Conservation (phyloP, 2,888 invertebrate species). For the Drosophila neonasuta region DNA sequence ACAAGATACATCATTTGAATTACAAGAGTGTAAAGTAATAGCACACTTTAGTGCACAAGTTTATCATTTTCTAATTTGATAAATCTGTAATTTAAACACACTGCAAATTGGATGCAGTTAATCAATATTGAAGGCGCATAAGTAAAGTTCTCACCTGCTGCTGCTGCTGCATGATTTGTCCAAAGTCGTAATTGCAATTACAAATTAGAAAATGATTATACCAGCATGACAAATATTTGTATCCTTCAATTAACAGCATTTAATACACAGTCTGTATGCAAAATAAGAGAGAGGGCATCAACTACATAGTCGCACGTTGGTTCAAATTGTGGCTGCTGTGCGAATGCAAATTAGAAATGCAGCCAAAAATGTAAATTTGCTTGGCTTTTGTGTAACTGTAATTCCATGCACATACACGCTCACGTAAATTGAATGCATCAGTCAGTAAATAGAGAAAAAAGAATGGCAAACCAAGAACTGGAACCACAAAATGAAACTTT, state of each 20-base stretch:
- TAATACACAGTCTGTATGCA: not conserved
- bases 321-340: conserved; percentile 33
- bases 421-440: conserved; percentile 24
- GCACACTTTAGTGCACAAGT: not conserved
- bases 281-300: conserved; percentile 16
- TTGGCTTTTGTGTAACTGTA: conserved; percentile 36
- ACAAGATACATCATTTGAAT: not conserved
- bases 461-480: conserved; percentile 29
- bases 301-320: conserved; percentile 1
- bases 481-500: conserved; percentile 53
- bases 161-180: not conserved
- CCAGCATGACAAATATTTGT: not conserved
- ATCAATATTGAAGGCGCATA: not conserved
- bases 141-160: not conserved
- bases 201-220: not conserved
- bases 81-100: not conserved
- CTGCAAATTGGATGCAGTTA: not conserved
- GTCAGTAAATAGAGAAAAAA: conserved; percentile 23
- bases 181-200: not conserved
- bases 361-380: conserved; percentile 50
- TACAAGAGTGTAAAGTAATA: not conserved
- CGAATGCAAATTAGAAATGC: conserved; percentile 44
- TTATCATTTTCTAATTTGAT: conserved; percentile 5
- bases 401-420: conserved; percentile 18
- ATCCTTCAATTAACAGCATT: not conserved